phyloP scores from a whole-genome alignment of 2,797 vertebrate species.

The Chelon auratus region DNA sequence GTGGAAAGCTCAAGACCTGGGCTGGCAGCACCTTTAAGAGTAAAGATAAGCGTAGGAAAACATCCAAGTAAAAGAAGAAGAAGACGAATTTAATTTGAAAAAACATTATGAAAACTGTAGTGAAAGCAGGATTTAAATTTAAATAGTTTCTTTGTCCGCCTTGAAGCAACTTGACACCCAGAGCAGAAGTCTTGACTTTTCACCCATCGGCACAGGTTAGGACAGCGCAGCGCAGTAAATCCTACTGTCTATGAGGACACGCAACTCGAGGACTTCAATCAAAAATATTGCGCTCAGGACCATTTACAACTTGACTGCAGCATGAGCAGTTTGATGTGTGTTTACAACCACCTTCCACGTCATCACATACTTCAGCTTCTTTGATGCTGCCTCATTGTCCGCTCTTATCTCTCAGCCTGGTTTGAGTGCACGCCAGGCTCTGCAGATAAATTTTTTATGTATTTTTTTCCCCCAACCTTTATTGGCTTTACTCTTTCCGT shows the following conservation, averaged over 20 bases:
- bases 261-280: not conserved
- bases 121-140: not conserved
- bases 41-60: slow-evolving; percentile 6
- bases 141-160: not conserved
- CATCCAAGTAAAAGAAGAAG: not conserved
- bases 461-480: slow-evolving; percentile 9
- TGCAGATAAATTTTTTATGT: slow-evolving; percentile 39
- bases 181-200: not conserved
- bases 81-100: not conserved
- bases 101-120: not conserved
- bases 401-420: slow-evolving; percentile 24
- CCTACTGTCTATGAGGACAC: not conserved
- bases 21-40: slow-evolving; percentile 9
- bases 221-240: not conserved
- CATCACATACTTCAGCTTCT: slow-evolving; percentile 19
- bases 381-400: slow-evolving; percentile 52
- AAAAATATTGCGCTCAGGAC: not conserved
- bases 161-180: not conserved
- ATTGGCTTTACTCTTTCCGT: slow-evolving; percentile 21
- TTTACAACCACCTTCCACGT: slow-evolving; percentile 32
- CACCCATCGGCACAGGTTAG: not conserved
- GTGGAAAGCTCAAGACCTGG: slow-evolving; percentile 3
- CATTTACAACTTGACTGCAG: not conserved
- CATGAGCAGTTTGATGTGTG: slow-evolving; percentile 13
- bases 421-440: slow-evolving; percentile 37